A percentile compares a stretch with the other conserved stretches of the same genome.
Evolutionary conservation across 1,140 invertebrate species (phyloP).

Genomic region (Sinonovacula constricta): DNA sequence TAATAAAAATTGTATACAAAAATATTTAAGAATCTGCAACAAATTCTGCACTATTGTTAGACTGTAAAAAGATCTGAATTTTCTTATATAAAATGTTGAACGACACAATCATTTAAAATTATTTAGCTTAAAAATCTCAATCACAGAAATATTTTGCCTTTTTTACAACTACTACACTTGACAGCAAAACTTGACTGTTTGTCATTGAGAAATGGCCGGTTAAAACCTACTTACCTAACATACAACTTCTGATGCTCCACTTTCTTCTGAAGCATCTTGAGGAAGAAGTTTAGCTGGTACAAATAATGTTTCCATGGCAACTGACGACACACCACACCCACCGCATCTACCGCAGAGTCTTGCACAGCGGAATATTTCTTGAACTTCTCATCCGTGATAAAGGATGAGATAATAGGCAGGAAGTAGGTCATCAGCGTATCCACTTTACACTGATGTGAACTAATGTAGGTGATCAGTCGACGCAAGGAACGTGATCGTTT

Average conservation of each 20-base stretch:
- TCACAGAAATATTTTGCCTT: no score
- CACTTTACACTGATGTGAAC: constrained; percentile 82
- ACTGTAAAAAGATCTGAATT: no score
- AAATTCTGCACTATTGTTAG: no score
- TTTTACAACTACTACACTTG: no score
- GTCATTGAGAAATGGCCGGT: no score
- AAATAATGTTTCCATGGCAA: constrained; percentile 94
- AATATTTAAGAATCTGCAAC: no score
- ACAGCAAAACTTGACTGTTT: no score
- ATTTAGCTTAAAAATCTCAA: no score
- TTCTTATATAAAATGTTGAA: no score
- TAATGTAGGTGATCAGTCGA: constrained; percentile 77
- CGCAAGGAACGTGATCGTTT: constrained; percentile 88
- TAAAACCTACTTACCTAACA: constrained; percentile 64
- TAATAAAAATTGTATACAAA: no score
- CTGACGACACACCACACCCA: constrained; percentile 86
- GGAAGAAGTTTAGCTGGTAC: constrained; percentile 87
- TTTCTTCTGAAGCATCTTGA: constrained; percentile 85
- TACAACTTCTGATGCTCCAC: constrained; percentile 87
- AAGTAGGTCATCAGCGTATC: constrained; percentile 90
- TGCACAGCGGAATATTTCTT: constrained; percentile 87
- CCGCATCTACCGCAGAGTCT: constrained; percentile 85
- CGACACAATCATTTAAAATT: no score
- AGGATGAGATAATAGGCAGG: constrained; percentile 89
- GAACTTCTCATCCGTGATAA: constrained; percentile 88